A percentile compares a stretch with the other conserved stretches of the same genome.
Conservation (phyloP, 2,888 invertebrate genomes). For the Abrostola tripartita region DNA sequence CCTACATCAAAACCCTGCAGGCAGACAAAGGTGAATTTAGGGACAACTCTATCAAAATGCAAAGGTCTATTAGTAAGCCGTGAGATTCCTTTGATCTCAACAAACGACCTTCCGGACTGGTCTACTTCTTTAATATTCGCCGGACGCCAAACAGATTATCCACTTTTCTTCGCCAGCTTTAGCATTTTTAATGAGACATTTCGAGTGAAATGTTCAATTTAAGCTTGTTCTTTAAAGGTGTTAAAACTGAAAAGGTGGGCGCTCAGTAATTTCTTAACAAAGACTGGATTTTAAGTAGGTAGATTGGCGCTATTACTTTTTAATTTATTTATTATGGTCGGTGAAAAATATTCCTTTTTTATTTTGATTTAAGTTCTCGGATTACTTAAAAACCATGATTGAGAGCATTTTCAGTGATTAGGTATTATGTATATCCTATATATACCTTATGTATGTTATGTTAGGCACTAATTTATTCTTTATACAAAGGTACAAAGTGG, state of each 20-base stretch:
- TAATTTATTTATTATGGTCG: conserved; percentile 6
- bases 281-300: conserved; percentile 23
- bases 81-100: conserved; percentile 80
- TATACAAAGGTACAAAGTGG: no score
- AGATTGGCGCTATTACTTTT: conserved; percentile 18
- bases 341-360: not conserved
- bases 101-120: conserved; percentile 75
- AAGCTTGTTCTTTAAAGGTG: conserved; percentile 58
- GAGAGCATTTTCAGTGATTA: no score
- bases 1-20: conserved; percentile 30
- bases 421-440: no score
- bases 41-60: conserved; percentile 70
- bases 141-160: conserved; percentile 82
- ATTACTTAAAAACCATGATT: no score
- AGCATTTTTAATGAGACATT: conserved; percentile 82
- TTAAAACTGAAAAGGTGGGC: conserved; percentile 56
- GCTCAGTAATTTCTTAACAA: conserved; percentile 45
- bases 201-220: conserved; percentile 68
- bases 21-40: conserved; percentile 42
- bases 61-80: conserved; percentile 80
- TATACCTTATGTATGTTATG: no score
- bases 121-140: conserved; percentile 81
- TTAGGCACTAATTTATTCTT: no score
- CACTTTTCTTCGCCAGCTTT: conserved; percentile 81
- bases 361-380: not conserved